phyloP scores from a whole-genome alignment of 2,797 vertebrate species.

The Synaphobranchus kaupii region DNA sequence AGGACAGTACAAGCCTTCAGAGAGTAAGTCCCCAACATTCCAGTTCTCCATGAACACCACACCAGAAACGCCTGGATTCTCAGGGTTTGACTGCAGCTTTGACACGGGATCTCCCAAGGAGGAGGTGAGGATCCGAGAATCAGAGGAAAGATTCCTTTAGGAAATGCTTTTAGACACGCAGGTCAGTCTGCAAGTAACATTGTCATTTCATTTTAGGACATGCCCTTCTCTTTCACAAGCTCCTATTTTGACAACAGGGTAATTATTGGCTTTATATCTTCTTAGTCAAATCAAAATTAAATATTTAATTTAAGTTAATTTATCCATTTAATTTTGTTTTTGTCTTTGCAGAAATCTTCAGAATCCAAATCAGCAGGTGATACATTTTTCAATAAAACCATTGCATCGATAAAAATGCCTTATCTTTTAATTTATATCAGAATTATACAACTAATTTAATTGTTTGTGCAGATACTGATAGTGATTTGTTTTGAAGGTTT shows the following conservation, averaged over 20 bases:
- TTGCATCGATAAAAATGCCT: slow-evolving; percentile 14
- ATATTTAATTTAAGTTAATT: neutral
- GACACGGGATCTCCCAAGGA: slow-evolving; percentile 49
- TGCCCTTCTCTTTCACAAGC: slow-evolving; percentile 64
- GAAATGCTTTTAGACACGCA: neutral
- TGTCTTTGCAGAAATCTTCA: slow-evolving; percentile 62
- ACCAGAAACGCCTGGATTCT: slow-evolving; percentile 60
- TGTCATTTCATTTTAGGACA: slow-evolving; percentile 60
- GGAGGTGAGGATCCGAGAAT: slow-evolving; percentile 58
- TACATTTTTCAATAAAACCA: slow-evolving; percentile 38
- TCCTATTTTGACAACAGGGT: slow-evolving; percentile 74
- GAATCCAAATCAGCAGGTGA: slow-evolving; percentile 62
- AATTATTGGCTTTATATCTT: slow-evolving; percentile 22
- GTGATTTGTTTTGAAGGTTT: neutral
- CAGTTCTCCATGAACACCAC: slow-evolving; percentile 64
- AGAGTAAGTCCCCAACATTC: slow-evolving; percentile 66
- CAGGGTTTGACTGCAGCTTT: slow-evolving; percentile 66
- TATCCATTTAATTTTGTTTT: neutral
- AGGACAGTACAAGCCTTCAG: slow-evolving; percentile 39
- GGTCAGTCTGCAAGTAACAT: neutral
- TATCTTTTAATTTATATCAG: slow-evolving; percentile 10
- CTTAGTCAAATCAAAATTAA: neutral
- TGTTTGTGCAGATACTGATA: neutral
- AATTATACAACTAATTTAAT: neutral
- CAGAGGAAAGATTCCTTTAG: neutral